phyloP scores from a whole-genome alignment of 2,797 vertebrate genomes.

The Bradypus variegatus region DNA sequence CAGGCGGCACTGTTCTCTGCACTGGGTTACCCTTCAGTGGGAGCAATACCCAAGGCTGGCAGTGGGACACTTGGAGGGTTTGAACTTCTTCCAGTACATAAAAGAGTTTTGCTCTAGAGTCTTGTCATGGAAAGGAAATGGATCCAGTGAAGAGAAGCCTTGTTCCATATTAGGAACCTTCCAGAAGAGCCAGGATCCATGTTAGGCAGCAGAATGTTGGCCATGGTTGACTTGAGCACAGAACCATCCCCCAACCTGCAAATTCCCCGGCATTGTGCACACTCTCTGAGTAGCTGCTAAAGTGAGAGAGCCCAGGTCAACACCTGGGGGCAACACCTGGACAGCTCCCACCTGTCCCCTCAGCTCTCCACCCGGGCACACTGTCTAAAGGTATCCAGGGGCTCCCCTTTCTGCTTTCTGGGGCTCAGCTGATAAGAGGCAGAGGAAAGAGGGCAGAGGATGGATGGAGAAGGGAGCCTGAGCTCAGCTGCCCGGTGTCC shows the following conservation, averaged over 20 bases:
- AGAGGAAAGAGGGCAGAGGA: too few species aligned
- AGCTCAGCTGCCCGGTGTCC: neutral
- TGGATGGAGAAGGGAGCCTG: neutral
- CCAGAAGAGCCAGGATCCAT: too few species aligned
- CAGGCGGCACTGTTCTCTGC: accelerated
- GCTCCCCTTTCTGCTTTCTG: neutral
- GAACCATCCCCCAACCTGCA: too few species aligned
- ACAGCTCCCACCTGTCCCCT: neutral
- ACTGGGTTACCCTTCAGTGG: accelerated
- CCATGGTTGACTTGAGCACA: neutral
- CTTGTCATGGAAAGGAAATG: neutral
- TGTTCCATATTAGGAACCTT: accelerated
- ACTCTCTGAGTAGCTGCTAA: too few species aligned
- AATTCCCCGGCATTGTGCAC: accelerated
- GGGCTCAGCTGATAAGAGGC: too few species aligned
- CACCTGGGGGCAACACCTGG: accelerated
- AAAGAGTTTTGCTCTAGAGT: neutral
- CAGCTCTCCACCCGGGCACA: neutral
- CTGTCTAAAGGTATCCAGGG: accelerated
- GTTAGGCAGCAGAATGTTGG: neutral
- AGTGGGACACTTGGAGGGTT: neutral
- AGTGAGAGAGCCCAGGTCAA: neutral
- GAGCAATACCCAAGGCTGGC: accelerated
- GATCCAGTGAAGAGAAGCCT: neutral
- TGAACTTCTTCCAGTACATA: too few species aligned